Evolutionary conservation across 2,888 invertebrate genomes (phyloP), one percentile per base, ranked within the genome.

Genomic region (Sphaerophoria rueppellii): DNA sequence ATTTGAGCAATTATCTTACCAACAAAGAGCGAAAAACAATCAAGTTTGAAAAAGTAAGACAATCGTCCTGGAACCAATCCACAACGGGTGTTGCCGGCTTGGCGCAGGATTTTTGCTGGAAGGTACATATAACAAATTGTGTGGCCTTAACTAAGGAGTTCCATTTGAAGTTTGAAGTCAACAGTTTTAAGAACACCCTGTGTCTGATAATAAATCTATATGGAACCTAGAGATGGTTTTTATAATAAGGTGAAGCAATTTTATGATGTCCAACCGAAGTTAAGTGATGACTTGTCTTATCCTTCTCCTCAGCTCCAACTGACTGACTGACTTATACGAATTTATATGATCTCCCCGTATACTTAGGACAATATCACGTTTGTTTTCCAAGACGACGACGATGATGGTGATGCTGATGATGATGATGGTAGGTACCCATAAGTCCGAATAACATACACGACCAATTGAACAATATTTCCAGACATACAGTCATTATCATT

Each of bases 401-500:
- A 46, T 46, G 12, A n/a, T 48, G 16, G 14, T 35, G 37, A 37
- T 57, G 65, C 6, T 50, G 50, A 16, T 50, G 50, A 52, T 52
- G 52, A 52, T 60, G 43, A 60, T 43, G 12, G 5, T 40, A 24
- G 7, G n/a, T 50, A 14, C 35, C 37, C 32, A 48, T 48, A 63
- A 32, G 46, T 24, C 24, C 6, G 43, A 48, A 24, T 58, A 50
- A 14, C 50, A 50, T 37, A 50, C 24, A 24, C 60, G 50, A 70
- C 70, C 70, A 69, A 82, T 69, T 82, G 77, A 50, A 77, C 72
- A 77, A 54, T 60, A 67, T 82, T 52, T 55, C 37, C 57, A 2
- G 58, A 69, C 52, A 78, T 70, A 76, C 80, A 76, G 85, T 73
- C 85, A 85, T 85, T 81, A 85, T 76, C 85, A 85, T 80, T 81